Percentiles rank a stretch among this genome's conserved stretches.
Conservation (phyloP, 2,888 invertebrate genomes). For the Xanthorhoe spadicearia region DNA sequence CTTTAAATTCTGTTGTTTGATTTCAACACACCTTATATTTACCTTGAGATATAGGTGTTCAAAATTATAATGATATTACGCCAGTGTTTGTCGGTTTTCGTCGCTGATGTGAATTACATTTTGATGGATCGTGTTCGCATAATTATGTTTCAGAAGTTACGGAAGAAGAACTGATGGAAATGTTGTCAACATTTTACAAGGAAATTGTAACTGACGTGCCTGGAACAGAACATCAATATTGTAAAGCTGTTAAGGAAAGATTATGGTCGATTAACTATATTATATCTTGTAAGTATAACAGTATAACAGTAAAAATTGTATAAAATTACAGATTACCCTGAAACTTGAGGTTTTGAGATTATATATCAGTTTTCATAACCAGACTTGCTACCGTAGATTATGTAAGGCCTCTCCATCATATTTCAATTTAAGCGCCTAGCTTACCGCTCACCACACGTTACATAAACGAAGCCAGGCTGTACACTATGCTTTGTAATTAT, state of each 20-base stretch:
- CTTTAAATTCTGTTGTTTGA: no score
- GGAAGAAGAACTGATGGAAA: conserved; percentile 6
- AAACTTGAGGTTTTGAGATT: not conserved
- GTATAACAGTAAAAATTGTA: no score
- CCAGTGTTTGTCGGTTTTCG: conserved; percentile 33
- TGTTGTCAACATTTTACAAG: conserved; percentile 5
- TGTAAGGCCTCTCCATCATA: not conserved
- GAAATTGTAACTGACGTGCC: not conserved
- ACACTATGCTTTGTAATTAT: conserved; percentile 8
- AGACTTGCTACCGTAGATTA: not conserved
- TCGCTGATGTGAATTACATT: conserved; percentile 36
- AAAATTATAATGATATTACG: conserved; percentile 33
- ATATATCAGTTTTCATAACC: not conserved
- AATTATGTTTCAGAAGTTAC: conserved; percentile 13
- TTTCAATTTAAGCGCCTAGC: not conserved
- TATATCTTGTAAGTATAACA: no score
- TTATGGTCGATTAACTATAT: not conserved
- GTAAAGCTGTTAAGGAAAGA: not conserved
- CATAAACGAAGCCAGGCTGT: not conserved
- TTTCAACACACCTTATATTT: not conserved
- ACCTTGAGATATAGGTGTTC: not conserved
- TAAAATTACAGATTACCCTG: no score
- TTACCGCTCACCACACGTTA: not conserved
- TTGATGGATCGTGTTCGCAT: conserved; percentile 14
- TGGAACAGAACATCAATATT: not conserved